Evolutionary conservation across 2,888 invertebrate species (phyloP).

Genomic region (Sphaerophoria rueppellii): DNA sequence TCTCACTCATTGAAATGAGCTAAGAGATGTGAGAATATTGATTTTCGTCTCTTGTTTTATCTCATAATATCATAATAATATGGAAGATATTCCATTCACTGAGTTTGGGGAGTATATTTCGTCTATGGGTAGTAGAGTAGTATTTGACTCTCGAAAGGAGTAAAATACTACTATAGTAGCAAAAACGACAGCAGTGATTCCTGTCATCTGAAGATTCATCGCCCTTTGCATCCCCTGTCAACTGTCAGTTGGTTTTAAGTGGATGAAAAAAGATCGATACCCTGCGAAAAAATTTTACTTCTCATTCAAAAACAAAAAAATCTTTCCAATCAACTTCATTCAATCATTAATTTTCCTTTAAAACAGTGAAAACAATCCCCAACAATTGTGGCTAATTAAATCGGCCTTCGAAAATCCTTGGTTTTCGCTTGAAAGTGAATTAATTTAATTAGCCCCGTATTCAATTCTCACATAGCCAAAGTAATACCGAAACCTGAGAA

Average conservation of each 20-base stretch:
- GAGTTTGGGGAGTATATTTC: too few relatives aligned
- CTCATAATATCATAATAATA: too few relatives aligned
- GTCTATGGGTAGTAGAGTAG: too few relatives aligned
- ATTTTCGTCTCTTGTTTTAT: too few relatives aligned
- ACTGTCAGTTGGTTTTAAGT: slow-evolving; percentile 57
- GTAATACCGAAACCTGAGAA: too few relatives aligned
- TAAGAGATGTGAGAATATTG: too few relatives aligned
- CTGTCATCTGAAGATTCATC: slow-evolving; percentile 52
- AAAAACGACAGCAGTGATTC: too few relatives aligned
- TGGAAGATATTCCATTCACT: too few relatives aligned
- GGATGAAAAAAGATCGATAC: slow-evolving; percentile 67
- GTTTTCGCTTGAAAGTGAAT: slow-evolving; percentile 15
- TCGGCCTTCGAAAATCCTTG: background rate
- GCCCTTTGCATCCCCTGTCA: slow-evolving; percentile 54
- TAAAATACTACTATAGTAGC: too few relatives aligned
- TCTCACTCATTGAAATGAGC: too few relatives aligned
- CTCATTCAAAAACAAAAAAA: slow-evolving; percentile 56
- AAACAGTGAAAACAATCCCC: background rate
- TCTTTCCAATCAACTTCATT: slow-evolving; percentile 22
- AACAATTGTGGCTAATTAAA: slow-evolving; percentile 7
- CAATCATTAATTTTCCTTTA: background rate
- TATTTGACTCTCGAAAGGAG: too few relatives aligned
- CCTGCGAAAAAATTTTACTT: slow-evolving; percentile 64
- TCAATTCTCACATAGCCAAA: slow-evolving; percentile 27
- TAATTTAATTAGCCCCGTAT: slow-evolving; percentile 41